Evolutionary conservation across 2,113 vertebrate genomes (phyloP).

Genomic region (Corythornis cristatus): DNA sequence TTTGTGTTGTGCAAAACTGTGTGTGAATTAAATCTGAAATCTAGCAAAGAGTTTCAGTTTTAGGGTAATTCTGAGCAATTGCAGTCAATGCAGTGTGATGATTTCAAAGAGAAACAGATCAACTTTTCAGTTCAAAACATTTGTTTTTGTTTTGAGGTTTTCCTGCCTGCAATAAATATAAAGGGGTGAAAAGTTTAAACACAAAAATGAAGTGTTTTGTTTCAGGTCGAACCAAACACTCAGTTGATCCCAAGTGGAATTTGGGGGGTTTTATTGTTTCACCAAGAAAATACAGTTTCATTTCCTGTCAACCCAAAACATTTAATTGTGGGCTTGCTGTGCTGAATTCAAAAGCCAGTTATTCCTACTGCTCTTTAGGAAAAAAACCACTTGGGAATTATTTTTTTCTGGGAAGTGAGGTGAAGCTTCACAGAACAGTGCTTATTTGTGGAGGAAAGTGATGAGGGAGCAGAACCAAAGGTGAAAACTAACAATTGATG

Average conservation of each 20-base stretch:
- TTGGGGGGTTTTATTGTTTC: constrained; percentile 43
- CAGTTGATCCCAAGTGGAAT: constrained; percentile 30
- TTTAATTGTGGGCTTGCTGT: constrained; percentile 19
- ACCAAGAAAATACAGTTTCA: constrained; percentile 47
- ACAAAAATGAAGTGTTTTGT: constrained; percentile 48
- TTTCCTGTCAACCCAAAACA: constrained; percentile 42
- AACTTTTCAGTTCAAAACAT: constrained; percentile 50
- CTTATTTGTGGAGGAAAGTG: background rate
- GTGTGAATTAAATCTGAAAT: constrained; percentile 1
- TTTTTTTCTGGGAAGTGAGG: background rate
- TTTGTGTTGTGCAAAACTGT: background rate
- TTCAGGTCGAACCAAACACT: constrained; percentile 38
- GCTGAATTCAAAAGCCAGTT: constrained; percentile 12
- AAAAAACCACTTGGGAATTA: background rate
- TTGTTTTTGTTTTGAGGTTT: constrained; percentile 72
- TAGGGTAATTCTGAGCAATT: constrained; percentile 34
- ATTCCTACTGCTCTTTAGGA: constrained; percentile 45
- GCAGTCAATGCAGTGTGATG: background rate
- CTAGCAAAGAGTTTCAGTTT: background rate
- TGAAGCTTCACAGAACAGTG: background rate
- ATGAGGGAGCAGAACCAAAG: background rate
- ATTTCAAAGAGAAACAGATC: constrained; percentile 38
- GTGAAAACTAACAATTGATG: background rate
- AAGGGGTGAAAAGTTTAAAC: constrained; percentile 66
- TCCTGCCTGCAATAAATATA: constrained; percentile 60